These are phyloP conservation scores for Anabas testudineus DNA, from an alignment of 2,797 vertebrate species.

Conservation along the genomic window DNA sequence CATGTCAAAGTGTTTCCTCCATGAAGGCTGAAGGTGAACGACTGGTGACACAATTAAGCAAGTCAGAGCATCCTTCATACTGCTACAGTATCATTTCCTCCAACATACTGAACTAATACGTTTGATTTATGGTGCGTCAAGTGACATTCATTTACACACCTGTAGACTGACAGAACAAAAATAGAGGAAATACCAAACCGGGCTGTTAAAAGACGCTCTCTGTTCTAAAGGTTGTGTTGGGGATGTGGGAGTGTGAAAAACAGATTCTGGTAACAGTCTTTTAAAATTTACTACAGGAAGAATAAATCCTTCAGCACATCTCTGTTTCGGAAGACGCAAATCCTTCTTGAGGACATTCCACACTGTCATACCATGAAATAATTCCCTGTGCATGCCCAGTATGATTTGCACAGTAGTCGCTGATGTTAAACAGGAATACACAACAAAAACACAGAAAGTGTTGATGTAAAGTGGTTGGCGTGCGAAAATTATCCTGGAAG, in stretches of 20 bases:
- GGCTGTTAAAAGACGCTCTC: slow-evolving; percentile 55
- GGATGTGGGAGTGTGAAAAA: slow-evolving; percentile 47
- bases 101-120: slow-evolving; percentile 80
- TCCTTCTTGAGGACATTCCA: slow-evolving; percentile 20
- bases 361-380: slow-evolving; percentile 16
- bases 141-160: slow-evolving; percentile 76
- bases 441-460: neutral
- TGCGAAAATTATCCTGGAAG: neutral
- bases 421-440: slow-evolving; percentile 3
- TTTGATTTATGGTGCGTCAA: slow-evolving; percentile 82
- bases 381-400: neutral
- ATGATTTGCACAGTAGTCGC: neutral
- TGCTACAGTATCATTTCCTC: slow-evolving; percentile 72
- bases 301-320: slow-evolving; percentile 46
- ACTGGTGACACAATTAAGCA: slow-evolving; percentile 57
- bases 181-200: slow-evolving; percentile 59
- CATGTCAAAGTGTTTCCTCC: slow-evolving; percentile 42
- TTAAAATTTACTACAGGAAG: slow-evolving; percentile 26
- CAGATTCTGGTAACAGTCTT: slow-evolving; percentile 44
- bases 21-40: slow-evolving; percentile 50
- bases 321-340: slow-evolving; percentile 32
- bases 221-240: slow-evolving; percentile 67
- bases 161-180: slow-evolving; percentile 68
- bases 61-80: slow-evolving; percentile 64
- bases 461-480: neutral